Base-by-base conservation (phyloP, 2,797 vertebrate species). In the Esox lucius region DNA sequence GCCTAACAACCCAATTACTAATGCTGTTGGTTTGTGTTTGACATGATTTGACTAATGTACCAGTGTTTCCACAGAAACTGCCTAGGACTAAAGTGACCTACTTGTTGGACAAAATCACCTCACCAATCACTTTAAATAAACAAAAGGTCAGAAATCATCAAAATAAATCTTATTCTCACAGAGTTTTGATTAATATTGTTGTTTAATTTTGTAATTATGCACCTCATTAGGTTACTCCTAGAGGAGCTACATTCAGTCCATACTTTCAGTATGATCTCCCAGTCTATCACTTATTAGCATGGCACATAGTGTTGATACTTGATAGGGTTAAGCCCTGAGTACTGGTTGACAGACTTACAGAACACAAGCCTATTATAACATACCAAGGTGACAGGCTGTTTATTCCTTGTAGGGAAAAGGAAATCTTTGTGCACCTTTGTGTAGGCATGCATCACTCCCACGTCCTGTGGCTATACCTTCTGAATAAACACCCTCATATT, bases 151-250 rank as follows among this genome's bases (percentile, higher is more conserved):
- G 1, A 69, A 69, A 69, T 48, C 0, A 24, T 15, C 22, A 6
- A 31, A 31, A 35, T 67, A 16, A 35, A 35, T 35, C 5, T 11
- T 1, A 65, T 31, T 65, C 62, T 26, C 62, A 16, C 26, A 0
- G 12, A 53, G 48, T 48, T 11, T 56, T n/a, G 35, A 61, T 68
- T 11, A 68, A 83, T 83, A 75, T 68, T 31, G 28, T 31, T 81
- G 72, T 81, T 79, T 71, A 68, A 73, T 61, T 78, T 75, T 78
- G 39, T 59, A 66, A 70, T 77, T 72, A 76, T 64, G 70, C 26
- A 9, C 69, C 72, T 77, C 70, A 75, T 83, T 78, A 79, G 74
- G 68, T 77, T 62, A 1, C 72, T 59, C 31, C 11, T 53, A 59
- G 28, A 56, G 33, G 19, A 67, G 48, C 24, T 61, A 26, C 46